A percentile compares a stretch with the other conserved stretches of the same genome.
Evolutionary conservation across 2,888 invertebrate genomes (phyloP).

Genomic region (Erpobdella octoculata): DNA sequence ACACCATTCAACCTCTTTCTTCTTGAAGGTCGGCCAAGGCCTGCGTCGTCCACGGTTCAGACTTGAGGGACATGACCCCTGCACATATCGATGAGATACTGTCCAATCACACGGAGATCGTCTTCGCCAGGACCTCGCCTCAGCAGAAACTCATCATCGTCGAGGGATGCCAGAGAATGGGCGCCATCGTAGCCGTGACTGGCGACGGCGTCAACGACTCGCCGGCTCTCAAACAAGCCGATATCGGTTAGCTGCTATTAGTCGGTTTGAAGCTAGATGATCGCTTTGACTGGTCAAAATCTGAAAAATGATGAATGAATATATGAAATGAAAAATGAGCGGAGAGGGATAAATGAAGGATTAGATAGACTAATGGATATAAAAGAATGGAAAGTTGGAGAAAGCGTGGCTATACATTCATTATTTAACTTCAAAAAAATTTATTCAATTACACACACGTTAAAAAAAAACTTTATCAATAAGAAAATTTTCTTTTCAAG

Average conservation of each 20-base stretch:
- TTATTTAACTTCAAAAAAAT: too few species aligned
- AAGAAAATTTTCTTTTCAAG: slow-evolving; percentile 24
- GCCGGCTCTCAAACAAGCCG: slow-evolving; percentile 73
- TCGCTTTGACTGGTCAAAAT: too few species aligned
- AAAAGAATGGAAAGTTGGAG: too few species aligned
- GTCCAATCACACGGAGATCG: slow-evolving; percentile 84
- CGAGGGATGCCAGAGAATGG: slow-evolving; percentile 71
- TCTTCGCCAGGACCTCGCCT: slow-evolving; percentile 89
- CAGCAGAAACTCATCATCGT: slow-evolving; percentile 72
- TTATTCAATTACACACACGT: too few species aligned
- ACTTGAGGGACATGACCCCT: slow-evolving; percentile 75
- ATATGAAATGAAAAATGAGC: too few species aligned
- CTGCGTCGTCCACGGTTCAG: slow-evolving; percentile 50
- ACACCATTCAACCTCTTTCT: too few species aligned
- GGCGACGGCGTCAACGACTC: slow-evolving; percentile 83
- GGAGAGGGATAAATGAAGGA: too few species aligned
- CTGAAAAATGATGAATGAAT: too few species aligned
- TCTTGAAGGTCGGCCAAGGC: slow-evolving; percentile 52
- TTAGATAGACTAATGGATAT: too few species aligned
- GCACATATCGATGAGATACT: slow-evolving; percentile 83
- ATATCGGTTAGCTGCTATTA: slow-evolving; percentile 52
- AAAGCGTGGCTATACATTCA: too few species aligned
- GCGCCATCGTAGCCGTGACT: slow-evolving; percentile 73
- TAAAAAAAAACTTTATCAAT: too few species aligned
- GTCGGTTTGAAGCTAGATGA: neutral